A percentile compares a stretch with the other conserved stretches of the same genome.
Evolutionary conservation across 2,113 vertebrate genomes (phyloP).

Genomic region (Anoura caudifer): DNA sequence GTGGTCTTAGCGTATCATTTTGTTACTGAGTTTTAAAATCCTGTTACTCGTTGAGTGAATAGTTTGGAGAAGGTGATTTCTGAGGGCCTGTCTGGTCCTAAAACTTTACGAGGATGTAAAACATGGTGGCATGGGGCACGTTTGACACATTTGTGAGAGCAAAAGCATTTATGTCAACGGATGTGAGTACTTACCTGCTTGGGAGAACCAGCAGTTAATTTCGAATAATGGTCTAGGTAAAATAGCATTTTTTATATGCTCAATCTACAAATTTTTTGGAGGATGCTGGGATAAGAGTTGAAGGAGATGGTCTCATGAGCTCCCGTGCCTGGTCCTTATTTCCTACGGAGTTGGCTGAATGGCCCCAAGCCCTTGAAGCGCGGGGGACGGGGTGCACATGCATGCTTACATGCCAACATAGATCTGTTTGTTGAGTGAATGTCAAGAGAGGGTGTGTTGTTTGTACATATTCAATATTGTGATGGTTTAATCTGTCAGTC

Average conservation of each 20-base stretch:
- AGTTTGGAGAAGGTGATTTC: constrained; percentile 35
- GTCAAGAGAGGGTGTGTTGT: neutral
- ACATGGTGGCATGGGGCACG: neutral
- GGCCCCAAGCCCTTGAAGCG: neutral
- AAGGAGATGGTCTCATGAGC: neutral
- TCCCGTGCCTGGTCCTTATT: neutral
- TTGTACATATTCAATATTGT: neutral
- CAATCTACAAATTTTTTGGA: neutral
- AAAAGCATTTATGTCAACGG: neutral
- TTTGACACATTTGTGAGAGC: constrained; percentile 42
- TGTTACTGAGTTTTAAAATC: neutral
- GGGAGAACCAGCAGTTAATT: constrained; percentile 36
- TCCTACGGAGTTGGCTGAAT: neutral
- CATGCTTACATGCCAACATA: fast-evolving
- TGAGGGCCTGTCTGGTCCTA: neutral
- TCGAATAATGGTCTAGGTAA: neutral
- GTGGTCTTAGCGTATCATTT: neutral
- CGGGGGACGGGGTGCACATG: fast-evolving
- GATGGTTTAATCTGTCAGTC: neutral
- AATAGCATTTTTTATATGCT: constrained; percentile 23
- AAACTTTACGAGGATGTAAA: constrained; percentile 46
- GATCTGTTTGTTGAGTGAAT: neutral
- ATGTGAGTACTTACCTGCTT: constrained; percentile 19
- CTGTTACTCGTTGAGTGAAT: neutral
- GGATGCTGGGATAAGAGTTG: neutral